Conservation (phyloP, 2,113 vertebrate genomes). For the Equus przewalskii region DNA sequence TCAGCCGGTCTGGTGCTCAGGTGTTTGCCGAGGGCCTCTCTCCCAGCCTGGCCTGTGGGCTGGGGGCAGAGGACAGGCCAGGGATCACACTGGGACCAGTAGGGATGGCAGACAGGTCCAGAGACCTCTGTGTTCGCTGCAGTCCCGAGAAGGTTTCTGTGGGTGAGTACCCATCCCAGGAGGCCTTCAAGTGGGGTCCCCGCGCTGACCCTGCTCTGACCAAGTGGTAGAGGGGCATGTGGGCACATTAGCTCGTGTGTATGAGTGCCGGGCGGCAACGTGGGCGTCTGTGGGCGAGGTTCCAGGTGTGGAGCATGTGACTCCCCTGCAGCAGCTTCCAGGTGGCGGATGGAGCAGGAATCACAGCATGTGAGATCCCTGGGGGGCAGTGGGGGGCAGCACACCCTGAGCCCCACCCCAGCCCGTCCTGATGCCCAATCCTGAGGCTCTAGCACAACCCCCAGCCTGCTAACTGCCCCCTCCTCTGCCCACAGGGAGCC, state of each 20-base stretch:
- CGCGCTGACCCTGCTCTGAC: background rate
- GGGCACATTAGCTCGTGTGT: background rate
- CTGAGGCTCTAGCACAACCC: background rate
- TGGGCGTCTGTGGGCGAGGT: background rate
- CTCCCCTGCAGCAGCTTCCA: background rate
- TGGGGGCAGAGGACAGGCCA: background rate
- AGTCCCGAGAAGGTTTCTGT: background rate
- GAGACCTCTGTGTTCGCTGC: background rate
- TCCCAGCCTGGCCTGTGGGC: background rate
- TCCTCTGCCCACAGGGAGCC: conserved; percentile 90
- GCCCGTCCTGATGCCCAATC: background rate
- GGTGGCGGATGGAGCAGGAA: background rate
- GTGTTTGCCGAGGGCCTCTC: background rate
- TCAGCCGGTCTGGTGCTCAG: background rate
- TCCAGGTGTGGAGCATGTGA: background rate
- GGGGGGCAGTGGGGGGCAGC: background rate
- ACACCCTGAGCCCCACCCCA: background rate
- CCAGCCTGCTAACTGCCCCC: background rate
- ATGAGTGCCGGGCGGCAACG: background rate
- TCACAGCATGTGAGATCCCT: background rate
- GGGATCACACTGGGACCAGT: background rate
- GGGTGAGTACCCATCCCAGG: background rate
- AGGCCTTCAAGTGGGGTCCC: background rate
- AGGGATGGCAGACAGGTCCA: background rate
- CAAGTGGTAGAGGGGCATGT: fast-evolving